These are phyloP conservation scores for Lithophane socia DNA, from an alignment of 2,888 invertebrate species.

Conservation along the genomic window DNA sequence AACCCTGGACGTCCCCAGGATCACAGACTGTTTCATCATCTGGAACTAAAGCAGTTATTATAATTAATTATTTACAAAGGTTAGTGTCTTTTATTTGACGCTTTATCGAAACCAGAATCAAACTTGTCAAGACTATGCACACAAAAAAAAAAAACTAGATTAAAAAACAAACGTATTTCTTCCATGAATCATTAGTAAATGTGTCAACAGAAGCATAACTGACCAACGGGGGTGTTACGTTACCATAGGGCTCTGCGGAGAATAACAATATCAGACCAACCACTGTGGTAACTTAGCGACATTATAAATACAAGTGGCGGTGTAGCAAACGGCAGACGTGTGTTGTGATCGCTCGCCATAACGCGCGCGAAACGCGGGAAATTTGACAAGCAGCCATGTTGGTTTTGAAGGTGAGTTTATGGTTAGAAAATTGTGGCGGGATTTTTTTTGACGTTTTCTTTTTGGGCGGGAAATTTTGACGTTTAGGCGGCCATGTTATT, in stretches of 20 bases:
- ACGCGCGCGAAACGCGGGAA: slow-evolving; percentile 83
- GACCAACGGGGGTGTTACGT: slow-evolving; percentile 78
- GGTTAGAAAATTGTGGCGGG: slow-evolving; percentile 50
- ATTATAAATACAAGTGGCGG: slow-evolving; percentile 88
- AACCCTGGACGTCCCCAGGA: too few species aligned
- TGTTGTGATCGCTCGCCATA: slow-evolving; percentile 78
- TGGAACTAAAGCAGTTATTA: not conserved
- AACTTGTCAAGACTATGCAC: slow-evolving; percentile 3
- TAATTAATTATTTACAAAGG: not conserved
- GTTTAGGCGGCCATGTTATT: not conserved
- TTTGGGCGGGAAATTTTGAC: slow-evolving; percentile 33
- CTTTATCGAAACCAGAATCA: not conserved
- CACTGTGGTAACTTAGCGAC: slow-evolving; percentile 85
- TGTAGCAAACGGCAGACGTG: slow-evolving; percentile 79
- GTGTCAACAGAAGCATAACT: slow-evolving; percentile 64
- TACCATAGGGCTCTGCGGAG: slow-evolving; percentile 84
- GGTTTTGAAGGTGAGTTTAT: slow-evolving; percentile 86
- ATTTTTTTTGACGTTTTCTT: slow-evolving; percentile 16
- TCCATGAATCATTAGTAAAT: slow-evolving; percentile 68
- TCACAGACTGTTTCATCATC: not conserved
- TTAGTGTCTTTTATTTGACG: not conserved
- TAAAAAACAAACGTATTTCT: slow-evolving; percentile 58
- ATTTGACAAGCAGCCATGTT: slow-evolving; percentile 85
- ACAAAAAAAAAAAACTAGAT: slow-evolving; percentile 50
- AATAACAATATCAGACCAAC: slow-evolving; percentile 84